Evolutionary conservation across 2,888 invertebrate genomes (phyloP).

Genomic region (Brachyopa scutellaris): DNA sequence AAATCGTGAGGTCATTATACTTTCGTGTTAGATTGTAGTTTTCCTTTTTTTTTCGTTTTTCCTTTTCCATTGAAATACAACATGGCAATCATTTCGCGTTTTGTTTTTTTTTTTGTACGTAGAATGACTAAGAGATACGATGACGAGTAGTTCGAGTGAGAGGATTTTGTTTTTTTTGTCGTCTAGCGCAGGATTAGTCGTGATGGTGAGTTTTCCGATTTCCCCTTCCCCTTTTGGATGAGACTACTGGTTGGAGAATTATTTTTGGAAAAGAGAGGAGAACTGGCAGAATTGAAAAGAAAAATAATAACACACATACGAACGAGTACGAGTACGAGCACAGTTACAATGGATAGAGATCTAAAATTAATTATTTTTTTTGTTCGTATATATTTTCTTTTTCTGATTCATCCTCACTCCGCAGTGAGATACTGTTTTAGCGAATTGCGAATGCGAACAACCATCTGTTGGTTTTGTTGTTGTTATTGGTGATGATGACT

Average conservation of each 20-base stretch:
- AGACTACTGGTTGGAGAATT: conserved; percentile 28
- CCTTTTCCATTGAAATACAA: conserved; percentile 6
- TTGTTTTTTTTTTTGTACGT: conserved; percentile 11
- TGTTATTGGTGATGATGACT: too few species aligned
- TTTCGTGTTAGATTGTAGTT: conserved; percentile 47
- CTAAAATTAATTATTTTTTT: conserved; percentile 29
- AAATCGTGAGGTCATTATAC: conserved; percentile 59
- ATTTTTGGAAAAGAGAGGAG: conserved; percentile 41
- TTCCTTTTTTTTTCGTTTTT: conserved; percentile 31
- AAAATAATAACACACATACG: conserved; percentile 36
- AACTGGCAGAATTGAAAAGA: too few species aligned
- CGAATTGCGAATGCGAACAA: background rate
- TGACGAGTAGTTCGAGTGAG: conserved; percentile 31
- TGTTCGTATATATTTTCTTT: conserved; percentile 3
- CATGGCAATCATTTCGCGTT: conserved; percentile 40
- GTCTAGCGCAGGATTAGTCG: conserved; percentile 8
- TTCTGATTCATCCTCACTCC: conserved; percentile 20
- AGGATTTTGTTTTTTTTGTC: conserved; percentile 10
- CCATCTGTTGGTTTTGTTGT: conserved; percentile 25
- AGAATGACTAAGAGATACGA: conserved; percentile 31
- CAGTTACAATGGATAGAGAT: conserved; percentile 12
- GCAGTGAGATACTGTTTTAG: background rate
- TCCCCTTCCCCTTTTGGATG: background rate
- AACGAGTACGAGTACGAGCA: too few species aligned
- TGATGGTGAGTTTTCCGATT: conserved; percentile 15